A percentile compares a stretch with the other conserved stretches of the same genome.
Evolutionary conservation across 1,140 invertebrate genomes (phyloP).

Genomic region (Diabrotica virgifera): DNA sequence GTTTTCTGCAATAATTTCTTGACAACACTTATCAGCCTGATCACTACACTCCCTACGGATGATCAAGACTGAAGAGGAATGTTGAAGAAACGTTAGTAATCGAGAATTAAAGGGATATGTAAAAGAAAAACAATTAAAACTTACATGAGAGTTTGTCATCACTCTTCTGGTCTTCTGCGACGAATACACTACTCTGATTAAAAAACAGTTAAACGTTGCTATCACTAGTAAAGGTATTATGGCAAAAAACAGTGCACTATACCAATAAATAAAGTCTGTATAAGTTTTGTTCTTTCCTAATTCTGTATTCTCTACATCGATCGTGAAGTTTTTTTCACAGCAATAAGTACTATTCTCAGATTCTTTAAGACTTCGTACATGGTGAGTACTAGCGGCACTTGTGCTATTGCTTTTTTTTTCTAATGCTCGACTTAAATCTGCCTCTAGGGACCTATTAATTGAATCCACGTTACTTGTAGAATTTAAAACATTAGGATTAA

Average conservation of each 20-base stretch:
- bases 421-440: no score
- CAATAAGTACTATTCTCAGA: slow-evolving; percentile 21
- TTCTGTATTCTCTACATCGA: slow-evolving; percentile 37
- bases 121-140: not conserved
- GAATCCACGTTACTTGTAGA: not conserved
- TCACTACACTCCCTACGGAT: no score
- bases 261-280: slow-evolving; percentile 63
- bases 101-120: no score
- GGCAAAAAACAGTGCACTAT: slow-evolving; percentile 63
- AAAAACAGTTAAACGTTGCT: slow-evolving; percentile 69
- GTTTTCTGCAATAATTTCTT: no score
- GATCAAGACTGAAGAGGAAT: no score
- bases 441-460: no score
- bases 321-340: slow-evolving; percentile 30
- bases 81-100: no score
- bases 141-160: slow-evolving; percentile 57
- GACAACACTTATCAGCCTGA: no score
- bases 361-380: no score
- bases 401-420: no score
- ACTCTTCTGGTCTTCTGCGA: slow-evolving; percentile 54
- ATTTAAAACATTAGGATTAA: not conserved
- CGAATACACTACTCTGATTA: slow-evolving; percentile 64
- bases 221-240: slow-evolving; percentile 65
- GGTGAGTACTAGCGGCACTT: no score
- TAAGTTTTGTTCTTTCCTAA: slow-evolving; percentile 58